Evolutionary conservation across 2,113 vertebrate species (phyloP), one percentile per base, ranked within the genome.

Genomic region (Hydrochoerus hydrochaeris): DNA sequence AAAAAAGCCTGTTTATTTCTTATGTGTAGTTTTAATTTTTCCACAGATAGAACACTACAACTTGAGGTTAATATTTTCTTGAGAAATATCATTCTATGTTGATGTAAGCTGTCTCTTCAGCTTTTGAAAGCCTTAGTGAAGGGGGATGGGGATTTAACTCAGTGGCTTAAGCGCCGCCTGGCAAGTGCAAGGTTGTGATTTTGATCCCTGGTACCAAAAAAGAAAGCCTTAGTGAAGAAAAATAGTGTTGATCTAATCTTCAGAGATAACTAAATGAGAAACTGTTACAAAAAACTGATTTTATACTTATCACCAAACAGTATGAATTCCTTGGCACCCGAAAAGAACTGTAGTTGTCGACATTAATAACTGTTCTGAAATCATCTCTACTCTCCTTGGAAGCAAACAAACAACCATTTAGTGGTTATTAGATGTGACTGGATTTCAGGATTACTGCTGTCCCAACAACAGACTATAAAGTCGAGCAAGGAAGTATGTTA

Each of bases 21-120:
- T 82, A 32, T 73, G 7, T 85, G 9, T 89, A 67, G 41, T 85
- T 67, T 92, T 91, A 77, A 30, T 49, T 19, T 84, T 89, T 86
- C 44, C 17, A 85, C 67, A 32, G 46, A 67, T 60, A 97, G 81
- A 83, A 60, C 82, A 85, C 82, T 73, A 4, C 3, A 80, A 65
- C 7, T 44, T 91, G 57, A 92, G 60, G 41, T 65, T 89, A 92
- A 32, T 95, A 8, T 62, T 90, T 97, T 91, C n/a, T 54, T 62
- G 35, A 86, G 22, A 91, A 83, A 62, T 77, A 88, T 62, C 26
- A 95, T 49, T 73, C 28, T 90, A 32, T 93, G 13, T 46, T 87
- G 85, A 52, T 35, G 49, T 20, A 81, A 35, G 12, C 19, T 75
- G 12, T 75, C 44, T 80, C 4, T 90, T 96, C 19, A 91, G 58